Evolutionary conservation across 2,888 invertebrate species (phyloP), one percentile per base, ranked within the genome.

Genomic region (Suillia variegata): DNA sequence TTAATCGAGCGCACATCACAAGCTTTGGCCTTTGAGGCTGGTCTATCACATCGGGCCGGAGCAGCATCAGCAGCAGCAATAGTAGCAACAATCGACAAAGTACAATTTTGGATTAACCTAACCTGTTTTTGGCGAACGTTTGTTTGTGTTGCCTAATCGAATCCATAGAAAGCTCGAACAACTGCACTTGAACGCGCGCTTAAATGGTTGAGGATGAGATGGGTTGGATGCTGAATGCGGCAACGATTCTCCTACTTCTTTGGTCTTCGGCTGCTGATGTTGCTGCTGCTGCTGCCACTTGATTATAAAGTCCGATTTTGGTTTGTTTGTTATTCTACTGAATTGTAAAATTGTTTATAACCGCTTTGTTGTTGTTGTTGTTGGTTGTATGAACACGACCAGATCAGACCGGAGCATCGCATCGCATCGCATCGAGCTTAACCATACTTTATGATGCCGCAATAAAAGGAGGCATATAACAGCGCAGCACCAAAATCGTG

Each of bases 281-380:
- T 4, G 6, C 6, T 17, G 4, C 45, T 18, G 3, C 45, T 17
- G 45, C 45, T 45, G 18, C 38, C 13, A 5, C 20, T 45, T 45
- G 45, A 45, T 45, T 45, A 45, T 20, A 45, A 45, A 45, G 45
- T 45, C 5, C 45, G 45, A 45, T 49, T 54, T 18, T n/a, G 15
- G 12, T 63, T 70, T 72, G 74, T 73, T 72, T 72, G 72, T 72
- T 73, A 71, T 72, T 68, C 68, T 64, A 63, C 70, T 59, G 54
- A 51, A 52, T 57, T 57, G 51, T 45, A 57, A 51, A 52, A 52
- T 51, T 51, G 57, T 52, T 52, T 59, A 59, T 54, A 58, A 33
- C 45, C 42, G 26, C n/a, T 6, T 52, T 51, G 50, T 47, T 54
- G 24, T 45, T 54, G 24, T 54, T 54, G 1, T 34, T 52, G 18